Percentiles rank a stretch among this genome's conserved stretches.
Evolutionary conservation across 1,140 invertebrate species (phyloP).

Genomic region (Diabrotica virgifera): DNA sequence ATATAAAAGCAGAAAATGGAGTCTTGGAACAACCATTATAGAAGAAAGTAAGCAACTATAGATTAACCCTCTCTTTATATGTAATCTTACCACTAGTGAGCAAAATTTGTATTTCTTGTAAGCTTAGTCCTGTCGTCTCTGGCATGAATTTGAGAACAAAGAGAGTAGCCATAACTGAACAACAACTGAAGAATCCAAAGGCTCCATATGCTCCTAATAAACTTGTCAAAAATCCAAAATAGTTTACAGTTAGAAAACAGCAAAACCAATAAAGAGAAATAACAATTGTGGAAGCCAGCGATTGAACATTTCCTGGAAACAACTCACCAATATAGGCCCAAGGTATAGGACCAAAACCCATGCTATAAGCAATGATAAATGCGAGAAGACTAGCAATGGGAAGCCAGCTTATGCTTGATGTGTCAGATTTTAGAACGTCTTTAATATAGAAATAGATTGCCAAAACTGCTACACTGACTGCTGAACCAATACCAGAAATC

Average conservation of each 20-base stretch:
- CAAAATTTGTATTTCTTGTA: conserved; percentile 64
- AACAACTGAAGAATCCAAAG: conserved; percentile 77
- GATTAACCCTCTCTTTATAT: no score
- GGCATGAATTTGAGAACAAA: conserved; percentile 64
- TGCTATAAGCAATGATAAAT: conserved; percentile 67
- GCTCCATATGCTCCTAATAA: conserved; percentile 64
- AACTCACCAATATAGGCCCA: conserved; percentile 85
- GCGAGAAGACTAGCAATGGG: conserved; percentile 64
- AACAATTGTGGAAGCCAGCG: conserved; percentile 69
- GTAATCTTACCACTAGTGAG: conserved; percentile 35
- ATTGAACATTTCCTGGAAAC: conserved; percentile 73
- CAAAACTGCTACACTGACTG: conserved; percentile 47
- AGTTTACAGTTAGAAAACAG: conserved; percentile 77
- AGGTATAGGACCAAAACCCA: conserved; percentile 78
- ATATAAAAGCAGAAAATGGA: no score
- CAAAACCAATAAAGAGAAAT: conserved; percentile 75
- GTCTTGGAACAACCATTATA: no score
- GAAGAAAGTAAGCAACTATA: no score
- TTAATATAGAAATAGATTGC: conserved; percentile 65
- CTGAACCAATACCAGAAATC: conserved; percentile 65
- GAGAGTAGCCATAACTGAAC: conserved; percentile 59
- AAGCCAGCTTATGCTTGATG: conserved; percentile 57
- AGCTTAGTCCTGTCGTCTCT: conserved; percentile 68
- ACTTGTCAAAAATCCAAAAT: conserved; percentile 60
- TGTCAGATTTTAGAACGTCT: conserved; percentile 49